These are phyloP conservation scores for Anomalospiza imberbis DNA, from an alignment of 2,797 vertebrate genomes.

Conservation along the genomic window DNA sequence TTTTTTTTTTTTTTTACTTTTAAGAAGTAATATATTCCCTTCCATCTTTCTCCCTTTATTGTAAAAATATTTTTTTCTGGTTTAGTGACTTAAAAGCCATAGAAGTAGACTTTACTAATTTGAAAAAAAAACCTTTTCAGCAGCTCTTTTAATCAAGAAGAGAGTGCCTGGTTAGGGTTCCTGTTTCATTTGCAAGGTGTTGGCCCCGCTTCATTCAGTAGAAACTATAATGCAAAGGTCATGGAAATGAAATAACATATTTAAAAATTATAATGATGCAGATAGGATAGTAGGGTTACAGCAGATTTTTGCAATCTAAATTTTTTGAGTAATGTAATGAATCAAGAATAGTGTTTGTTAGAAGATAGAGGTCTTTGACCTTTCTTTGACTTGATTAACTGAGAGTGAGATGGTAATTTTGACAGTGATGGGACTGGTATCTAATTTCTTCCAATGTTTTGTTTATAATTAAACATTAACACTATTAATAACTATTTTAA, in stretches of 20 bases:
- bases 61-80: neutral
- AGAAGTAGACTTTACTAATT: neutral
- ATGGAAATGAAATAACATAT: constrained; percentile 50
- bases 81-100: neutral
- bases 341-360: constrained; percentile 68
- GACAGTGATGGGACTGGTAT: constrained; percentile 60
- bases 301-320: constrained; percentile 52
- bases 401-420: constrained; percentile 87
- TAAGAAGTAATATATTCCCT: neutral
- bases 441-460: constrained; percentile 55
- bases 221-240: constrained; percentile 55
- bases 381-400: constrained; percentile 83
- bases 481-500: constrained; percentile 21
- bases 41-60: neutral
- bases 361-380: constrained; percentile 90
- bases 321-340: constrained; percentile 62
- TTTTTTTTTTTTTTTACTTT: neutral
- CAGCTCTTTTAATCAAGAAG: neutral
- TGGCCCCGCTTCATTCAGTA: neutral
- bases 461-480: constrained; percentile 67
- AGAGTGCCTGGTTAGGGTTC: neutral
- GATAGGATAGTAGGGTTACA: constrained; percentile 22
- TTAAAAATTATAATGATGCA: constrained; percentile 49
- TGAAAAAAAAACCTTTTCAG: neutral
- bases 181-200: neutral